Base-by-base conservation (phyloP, 2,888 invertebrate genomes). In the Omphaloscelis lunosa region DNA sequence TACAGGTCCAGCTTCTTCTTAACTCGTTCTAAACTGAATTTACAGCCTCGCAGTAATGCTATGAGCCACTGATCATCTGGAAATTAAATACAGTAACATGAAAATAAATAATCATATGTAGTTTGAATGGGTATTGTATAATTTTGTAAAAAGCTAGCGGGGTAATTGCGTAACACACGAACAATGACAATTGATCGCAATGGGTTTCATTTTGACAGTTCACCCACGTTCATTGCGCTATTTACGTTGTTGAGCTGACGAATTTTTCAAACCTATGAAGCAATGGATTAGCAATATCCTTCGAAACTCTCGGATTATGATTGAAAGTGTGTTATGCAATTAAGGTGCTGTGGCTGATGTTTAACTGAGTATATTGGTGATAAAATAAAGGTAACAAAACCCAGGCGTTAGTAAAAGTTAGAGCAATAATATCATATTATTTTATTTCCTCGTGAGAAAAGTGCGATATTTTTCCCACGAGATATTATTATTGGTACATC, bases 1-100 rank as follows among this genome's bases (percentile, higher is more conserved):
- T 97, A 98, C 83, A 97, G 93, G 79, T 97, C 97, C 45, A 97
- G 66, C 87, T 97, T 97, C 77, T 95, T 93, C 89, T 97, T 97
- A 5, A 96, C 96, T 70, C 95, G 91, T 85, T 97, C 97, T 83
- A 97, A 89, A 82, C 97, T 97, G 90, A 97, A 97, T 89, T 97
- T 97, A 89, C 97, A 97, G 2, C 97, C 97, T 83, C 97, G 94
- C 2, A 97, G 92, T 84, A 97, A 95, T 0, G 95, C 94, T 53
- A 97, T 89, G 0, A 97, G 91, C 96, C 97, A 97, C 88, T 97
- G 97, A 68, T 97, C 97, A 91, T 97, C 97, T 97, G 93, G 66
- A 94, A 94, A 69, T 9, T 0, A 34, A 66, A 72, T 3, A 39
- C 15, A 39, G 23, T n/a, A 2, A 34, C 23, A 29, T 34, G 67